Conservation (phyloP, 2,797 vertebrate species). For the Chrosomus eos region DNA sequence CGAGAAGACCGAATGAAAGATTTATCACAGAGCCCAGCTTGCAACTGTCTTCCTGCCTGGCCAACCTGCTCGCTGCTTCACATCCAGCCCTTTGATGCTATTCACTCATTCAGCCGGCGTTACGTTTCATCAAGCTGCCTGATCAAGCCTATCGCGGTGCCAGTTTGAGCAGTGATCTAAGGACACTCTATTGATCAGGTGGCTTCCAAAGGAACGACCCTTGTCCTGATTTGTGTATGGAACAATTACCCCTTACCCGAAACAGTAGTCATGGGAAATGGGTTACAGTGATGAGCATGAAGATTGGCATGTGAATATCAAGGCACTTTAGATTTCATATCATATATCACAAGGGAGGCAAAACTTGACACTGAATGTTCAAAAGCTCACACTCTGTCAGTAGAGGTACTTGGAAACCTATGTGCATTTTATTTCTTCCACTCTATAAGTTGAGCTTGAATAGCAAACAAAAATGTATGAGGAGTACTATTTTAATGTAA, state of each 20-base stretch:
- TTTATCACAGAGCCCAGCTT: slow-evolving; percentile 39
- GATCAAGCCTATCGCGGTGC: slow-evolving; percentile 33
- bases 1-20: slow-evolving; percentile 24
- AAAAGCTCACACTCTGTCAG: neutral
- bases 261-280: neutral
- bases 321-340: neutral
- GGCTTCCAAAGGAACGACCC: slow-evolving; percentile 25
- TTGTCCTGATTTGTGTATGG: slow-evolving; percentile 24
- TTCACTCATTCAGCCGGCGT: slow-evolving; percentile 41
- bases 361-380: neutral
- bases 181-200: slow-evolving; percentile 53
- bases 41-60: slow-evolving; percentile 36
- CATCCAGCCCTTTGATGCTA: slow-evolving; percentile 38
- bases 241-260: slow-evolving; percentile 8
- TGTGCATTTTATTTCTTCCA: neutral
- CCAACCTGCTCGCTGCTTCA: slow-evolving; percentile 11
- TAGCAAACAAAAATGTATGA: neutral
- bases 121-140: slow-evolving; percentile 33
- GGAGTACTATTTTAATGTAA: slow-evolving; percentile 37
- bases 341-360: neutral
- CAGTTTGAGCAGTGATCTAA: slow-evolving; percentile 48
- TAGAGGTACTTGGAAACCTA: neutral
- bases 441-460: slow-evolving; percentile 40
- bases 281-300: neutral
- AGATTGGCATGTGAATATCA: slow-evolving; percentile 12